Conservation (phyloP, 2,888 invertebrate genomes). For the Cylloceria caligata region DNA sequence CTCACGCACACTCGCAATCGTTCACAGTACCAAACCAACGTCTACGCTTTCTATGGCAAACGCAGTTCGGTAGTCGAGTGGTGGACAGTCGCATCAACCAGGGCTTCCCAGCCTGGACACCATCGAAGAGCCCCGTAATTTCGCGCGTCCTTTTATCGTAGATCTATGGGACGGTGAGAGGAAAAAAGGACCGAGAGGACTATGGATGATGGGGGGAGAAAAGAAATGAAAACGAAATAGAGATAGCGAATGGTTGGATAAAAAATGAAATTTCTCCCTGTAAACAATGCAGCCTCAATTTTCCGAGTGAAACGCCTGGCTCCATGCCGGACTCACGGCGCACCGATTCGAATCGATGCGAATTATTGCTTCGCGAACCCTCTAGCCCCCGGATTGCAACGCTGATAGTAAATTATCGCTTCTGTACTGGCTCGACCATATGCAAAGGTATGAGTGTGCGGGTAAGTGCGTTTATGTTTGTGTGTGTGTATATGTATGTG, state of each 20-base stretch:
- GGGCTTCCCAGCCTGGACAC: conserved; percentile 29
- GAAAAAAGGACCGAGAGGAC: conserved; percentile 24
- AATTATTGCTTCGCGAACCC: conserved; percentile 58
- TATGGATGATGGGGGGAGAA: conserved; percentile 9
- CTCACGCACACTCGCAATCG: not conserved
- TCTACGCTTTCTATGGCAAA: conserved; percentile 29
- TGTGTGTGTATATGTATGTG: no score
- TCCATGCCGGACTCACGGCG: conserved; percentile 55
- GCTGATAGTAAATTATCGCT: conserved; percentile 68
- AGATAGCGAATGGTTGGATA: conserved; percentile 20
- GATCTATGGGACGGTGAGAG: conserved; percentile 39
- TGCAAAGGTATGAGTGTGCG: conserved; percentile 10
- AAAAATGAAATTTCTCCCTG: conserved; percentile 63
- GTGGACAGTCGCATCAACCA: conserved; percentile 22
- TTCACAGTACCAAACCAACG: conserved; percentile 15
- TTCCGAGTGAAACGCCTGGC: conserved; percentile 58
- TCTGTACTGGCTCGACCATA: conserved; percentile 43
- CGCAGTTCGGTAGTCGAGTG: not conserved
- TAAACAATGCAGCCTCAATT: conserved; percentile 65
- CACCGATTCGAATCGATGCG: conserved; percentile 65
- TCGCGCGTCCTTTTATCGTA: conserved; percentile 57
- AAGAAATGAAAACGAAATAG: not conserved
- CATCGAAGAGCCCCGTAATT: conserved; percentile 57
- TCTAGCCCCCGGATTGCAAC: conserved; percentile 46
- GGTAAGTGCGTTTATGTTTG: not conserved